Conservation (phyloP, 23 tunicate genomes). For the Pegea sp. region DNA sequence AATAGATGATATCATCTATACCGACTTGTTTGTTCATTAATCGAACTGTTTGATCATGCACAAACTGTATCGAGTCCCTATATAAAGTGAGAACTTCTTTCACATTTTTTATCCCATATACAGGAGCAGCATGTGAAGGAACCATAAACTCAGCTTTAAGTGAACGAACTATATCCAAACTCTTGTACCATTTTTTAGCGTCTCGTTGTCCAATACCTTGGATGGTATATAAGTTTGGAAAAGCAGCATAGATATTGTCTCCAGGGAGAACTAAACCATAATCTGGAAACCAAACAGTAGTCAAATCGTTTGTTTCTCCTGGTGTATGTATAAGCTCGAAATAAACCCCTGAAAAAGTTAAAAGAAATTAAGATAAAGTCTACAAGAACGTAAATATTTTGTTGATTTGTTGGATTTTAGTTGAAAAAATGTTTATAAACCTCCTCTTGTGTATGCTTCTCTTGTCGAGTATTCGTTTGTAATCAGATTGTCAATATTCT, state of each 20-base stretch:
- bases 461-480: too few relatives aligned
- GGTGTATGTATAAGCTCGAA: too few relatives aligned
- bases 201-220: constrained; percentile 17
- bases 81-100: constrained; percentile 9
- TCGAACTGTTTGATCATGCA: constrained; percentile 35
- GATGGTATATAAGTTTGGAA: constrained; percentile 37
- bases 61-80: constrained; percentile 20
- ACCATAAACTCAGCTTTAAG: constrained; percentile 7
- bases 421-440: too few relatives aligned
- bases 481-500: too few relatives aligned
- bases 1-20: constrained; percentile 13
- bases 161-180: constrained; percentile 2
- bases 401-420: too few relatives aligned
- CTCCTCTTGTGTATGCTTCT: too few relatives aligned
- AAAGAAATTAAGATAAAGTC: too few relatives aligned
- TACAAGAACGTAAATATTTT: too few relatives aligned
- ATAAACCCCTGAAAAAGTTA: too few relatives aligned
- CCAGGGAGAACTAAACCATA: constrained; percentile 5
- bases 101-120: constrained; percentile 5
- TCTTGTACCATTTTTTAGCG: constrained; percentile 21
- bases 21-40: constrained; percentile 3
- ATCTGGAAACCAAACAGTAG: constrained; percentile 20
- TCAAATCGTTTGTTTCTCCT: constrained; percentile 39
- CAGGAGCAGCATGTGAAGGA: constrained; percentile 8
- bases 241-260: constrained; percentile 20